phyloP scores from a whole-genome alignment of 2,888 invertebrate species.

The Melieria crassipennis region DNA sequence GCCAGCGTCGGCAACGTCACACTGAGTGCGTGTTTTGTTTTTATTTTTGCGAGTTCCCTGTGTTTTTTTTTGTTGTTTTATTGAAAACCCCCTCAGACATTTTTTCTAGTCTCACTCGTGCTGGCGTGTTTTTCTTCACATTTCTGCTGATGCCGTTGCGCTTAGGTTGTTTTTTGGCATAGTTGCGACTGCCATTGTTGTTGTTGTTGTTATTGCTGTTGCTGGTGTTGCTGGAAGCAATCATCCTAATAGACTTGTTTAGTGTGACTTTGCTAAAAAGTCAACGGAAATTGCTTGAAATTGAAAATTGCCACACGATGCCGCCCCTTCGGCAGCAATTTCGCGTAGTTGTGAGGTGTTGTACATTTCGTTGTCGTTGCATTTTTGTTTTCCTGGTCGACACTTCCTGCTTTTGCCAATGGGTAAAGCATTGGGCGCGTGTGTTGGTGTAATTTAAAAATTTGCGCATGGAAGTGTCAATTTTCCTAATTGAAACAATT shows the following conservation, averaged over 20 bases:
- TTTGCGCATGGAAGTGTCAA: slow-evolving; percentile 22
- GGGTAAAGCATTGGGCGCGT: not conserved
- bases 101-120: too few relatives aligned
- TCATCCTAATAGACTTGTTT: slow-evolving; percentile 34
- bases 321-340: slow-evolving; percentile 7
- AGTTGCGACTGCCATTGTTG: not conserved
- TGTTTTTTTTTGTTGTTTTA: not conserved
- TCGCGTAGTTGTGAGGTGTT: not conserved
- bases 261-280: slow-evolving; percentile 33
- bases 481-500: slow-evolving; percentile 34
- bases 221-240: slow-evolving; percentile 13
- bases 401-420: not conserved
- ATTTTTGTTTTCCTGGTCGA: not conserved
- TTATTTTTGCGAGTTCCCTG: not conserved
- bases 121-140: too few relatives aligned
- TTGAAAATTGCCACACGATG: slow-evolving; percentile 30
- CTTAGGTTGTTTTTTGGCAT: not conserved
- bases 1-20: not conserved
- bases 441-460: slow-evolving; percentile 22
- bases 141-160: too few relatives aligned
- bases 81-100: not conserved
- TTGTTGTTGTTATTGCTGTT: not conserved
- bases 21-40: not conserved
- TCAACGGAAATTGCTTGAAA: slow-evolving; percentile 33
- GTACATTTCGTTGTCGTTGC: not conserved